Evolutionary conservation across 2,888 invertebrate genomes (phyloP).

Genomic region (Argynnis bischoffii): DNA sequence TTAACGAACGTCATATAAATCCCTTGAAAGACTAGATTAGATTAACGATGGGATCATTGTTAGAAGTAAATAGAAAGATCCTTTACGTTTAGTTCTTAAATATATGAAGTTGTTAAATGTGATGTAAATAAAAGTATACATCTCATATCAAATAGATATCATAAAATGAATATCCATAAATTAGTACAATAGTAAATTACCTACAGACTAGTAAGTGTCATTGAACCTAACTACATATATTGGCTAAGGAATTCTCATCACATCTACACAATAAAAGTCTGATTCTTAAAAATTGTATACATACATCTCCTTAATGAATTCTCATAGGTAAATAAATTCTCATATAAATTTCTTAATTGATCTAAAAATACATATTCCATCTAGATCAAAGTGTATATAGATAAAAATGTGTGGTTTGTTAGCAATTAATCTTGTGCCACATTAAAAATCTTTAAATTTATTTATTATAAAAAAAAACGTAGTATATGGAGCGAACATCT

Average conservation of each 20-base stretch:
- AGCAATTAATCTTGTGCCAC: too few relatives aligned
- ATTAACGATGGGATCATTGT: slow-evolving; percentile 21
- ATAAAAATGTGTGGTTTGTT: too few relatives aligned
- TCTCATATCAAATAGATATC: neutral
- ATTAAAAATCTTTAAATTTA: too few relatives aligned
- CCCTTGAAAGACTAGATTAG: slow-evolving; percentile 31
- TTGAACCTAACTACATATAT: slow-evolving; percentile 1
- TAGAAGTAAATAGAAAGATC: neutral
- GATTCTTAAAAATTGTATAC: slow-evolving; percentile 5
- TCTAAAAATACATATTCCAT: neutral
- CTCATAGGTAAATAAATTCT: too few relatives aligned
- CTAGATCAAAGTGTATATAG: neutral
- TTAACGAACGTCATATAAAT: too few relatives aligned
- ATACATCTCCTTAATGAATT: neutral
- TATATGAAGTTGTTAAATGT: neutral
- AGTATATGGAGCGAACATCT: too few relatives aligned
- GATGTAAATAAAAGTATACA: neutral
- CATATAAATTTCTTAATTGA: neutral
- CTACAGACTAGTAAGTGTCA: slow-evolving; percentile 17
- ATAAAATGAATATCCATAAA: slow-evolving; percentile 1
- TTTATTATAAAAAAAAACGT: too few relatives aligned
- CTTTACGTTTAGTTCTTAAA: neutral
- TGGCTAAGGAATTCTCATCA: slow-evolving; percentile 27
- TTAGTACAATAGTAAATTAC: neutral
- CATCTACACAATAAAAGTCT: slow-evolving; percentile 4